A percentile compares a stretch with the other conserved stretches of the same genome.
phyloP scores from a whole-genome alignment of 1,140 invertebrate genomes.

The Mizuhopecten yessoensis region DNA sequence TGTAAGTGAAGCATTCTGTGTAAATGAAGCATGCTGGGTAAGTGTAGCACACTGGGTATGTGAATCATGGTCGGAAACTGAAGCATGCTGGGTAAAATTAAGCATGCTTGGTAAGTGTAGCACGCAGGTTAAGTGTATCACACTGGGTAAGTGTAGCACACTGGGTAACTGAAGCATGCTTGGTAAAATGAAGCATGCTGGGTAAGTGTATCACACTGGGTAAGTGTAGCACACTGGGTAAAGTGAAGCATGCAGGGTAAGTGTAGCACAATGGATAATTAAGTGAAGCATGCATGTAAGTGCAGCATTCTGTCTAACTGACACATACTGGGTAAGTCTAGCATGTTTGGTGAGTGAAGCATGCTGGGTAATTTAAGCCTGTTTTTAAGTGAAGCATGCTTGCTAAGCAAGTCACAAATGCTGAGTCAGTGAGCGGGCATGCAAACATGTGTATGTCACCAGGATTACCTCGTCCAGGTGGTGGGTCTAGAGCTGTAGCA shows the following conservation, averaged over 20 bases:
- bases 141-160: background rate
- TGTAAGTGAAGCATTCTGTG: background rate
- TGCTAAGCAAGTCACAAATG: background rate
- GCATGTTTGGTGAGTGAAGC: background rate
- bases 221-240: background rate
- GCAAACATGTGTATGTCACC: background rate
- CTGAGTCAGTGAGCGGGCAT: no score
- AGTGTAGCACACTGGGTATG: background rate
- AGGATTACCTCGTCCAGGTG: background rate
- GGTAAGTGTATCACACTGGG: background rate
- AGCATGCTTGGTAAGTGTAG: background rate
- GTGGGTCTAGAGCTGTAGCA: background rate
- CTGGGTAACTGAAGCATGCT: background rate
- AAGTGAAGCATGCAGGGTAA: background rate
- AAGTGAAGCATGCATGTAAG: background rate
- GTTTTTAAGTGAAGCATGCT: background rate
- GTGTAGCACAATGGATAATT: background rate
- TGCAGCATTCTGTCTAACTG: background rate
- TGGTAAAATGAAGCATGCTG: background rate
- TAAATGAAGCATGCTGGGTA: background rate
- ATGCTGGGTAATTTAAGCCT: background rate
- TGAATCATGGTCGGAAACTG: background rate
- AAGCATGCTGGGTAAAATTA: constrained; percentile 29
- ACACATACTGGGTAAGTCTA: background rate
- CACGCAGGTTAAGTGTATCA: background rate